phyloP scores from a whole-genome alignment of 2,797 vertebrate genomes.

The Hephaestus fuliginosus region DNA sequence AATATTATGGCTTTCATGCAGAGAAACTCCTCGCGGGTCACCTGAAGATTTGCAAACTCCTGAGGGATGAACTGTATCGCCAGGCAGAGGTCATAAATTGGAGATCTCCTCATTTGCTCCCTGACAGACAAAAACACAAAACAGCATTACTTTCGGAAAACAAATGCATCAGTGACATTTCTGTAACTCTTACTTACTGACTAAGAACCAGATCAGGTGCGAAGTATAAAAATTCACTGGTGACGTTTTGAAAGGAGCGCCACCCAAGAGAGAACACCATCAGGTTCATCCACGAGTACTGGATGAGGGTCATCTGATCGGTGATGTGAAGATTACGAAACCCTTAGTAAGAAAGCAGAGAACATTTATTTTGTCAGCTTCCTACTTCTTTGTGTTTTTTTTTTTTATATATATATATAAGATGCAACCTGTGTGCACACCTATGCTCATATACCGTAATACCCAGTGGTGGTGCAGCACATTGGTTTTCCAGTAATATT shows the following conservation, averaged over 20 bases:
- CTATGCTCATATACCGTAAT: neutral
- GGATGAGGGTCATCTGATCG: slow-evolving; percentile 99
- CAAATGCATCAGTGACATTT: neutral
- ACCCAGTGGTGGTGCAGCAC: neutral
- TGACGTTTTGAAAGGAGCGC: slow-evolving; percentile 97
- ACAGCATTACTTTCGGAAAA: neutral
- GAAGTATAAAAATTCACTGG: slow-evolving; percentile 95
- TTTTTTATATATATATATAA: neutral
- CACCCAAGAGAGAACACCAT: slow-evolving; percentile 98
- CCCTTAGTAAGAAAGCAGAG: slow-evolving; percentile 79
- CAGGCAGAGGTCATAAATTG: slow-evolving; percentile 94
- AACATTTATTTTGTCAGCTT: neutral
- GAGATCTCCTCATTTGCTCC: slow-evolving; percentile 94
- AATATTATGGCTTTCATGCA: slow-evolving; percentile 98
- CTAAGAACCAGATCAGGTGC: slow-evolving; percentile 96
- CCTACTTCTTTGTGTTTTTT: neutral
- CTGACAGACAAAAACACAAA: slow-evolving; percentile 74
- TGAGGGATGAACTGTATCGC: slow-evolving; percentile 97
- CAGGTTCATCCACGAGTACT: slow-evolving; percentile 99
- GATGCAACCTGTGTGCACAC: neutral
- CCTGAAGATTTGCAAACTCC: slow-evolving; percentile 95
- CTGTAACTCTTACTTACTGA: slow-evolving; percentile 89
- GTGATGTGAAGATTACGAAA: slow-evolving; percentile 96
- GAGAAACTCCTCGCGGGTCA: slow-evolving; percentile 95
- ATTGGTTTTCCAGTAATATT: slow-evolving; percentile 7